These are phyloP conservation scores for Andricus quercusramuli DNA, from an alignment of 2,888 invertebrate species.

Conservation along the genomic window DNA sequence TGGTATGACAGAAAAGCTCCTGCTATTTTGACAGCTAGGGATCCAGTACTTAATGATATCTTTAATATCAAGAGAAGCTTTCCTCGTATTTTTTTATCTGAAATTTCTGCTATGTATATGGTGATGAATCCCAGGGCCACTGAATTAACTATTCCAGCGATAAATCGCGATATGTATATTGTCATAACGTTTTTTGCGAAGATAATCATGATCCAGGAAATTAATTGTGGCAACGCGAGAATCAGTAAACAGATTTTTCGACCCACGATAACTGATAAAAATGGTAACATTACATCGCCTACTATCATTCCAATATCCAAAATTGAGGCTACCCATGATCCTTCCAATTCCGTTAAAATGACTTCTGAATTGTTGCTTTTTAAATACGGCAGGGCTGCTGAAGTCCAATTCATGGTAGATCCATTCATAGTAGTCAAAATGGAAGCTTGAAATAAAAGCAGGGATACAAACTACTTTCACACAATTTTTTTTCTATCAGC, in stretches of 20 bases:
- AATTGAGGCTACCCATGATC: constrained; percentile 71
- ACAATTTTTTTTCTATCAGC: neutral
- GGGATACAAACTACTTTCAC: neutral
- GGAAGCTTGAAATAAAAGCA: neutral
- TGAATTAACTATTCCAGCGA: constrained; percentile 78
- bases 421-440: neutral
- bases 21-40: constrained; percentile 71
- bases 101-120: constrained; percentile 82
- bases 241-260: constrained; percentile 66
- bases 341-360: constrained; percentile 65
- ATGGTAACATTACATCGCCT: constrained; percentile 65
- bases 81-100: constrained; percentile 81
- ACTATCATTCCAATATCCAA: constrained; percentile 68
- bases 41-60: constrained; percentile 78
- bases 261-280: constrained; percentile 67
- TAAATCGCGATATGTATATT: constrained; percentile 76
- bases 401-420: constrained; percentile 63
- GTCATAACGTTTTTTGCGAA: constrained; percentile 60
- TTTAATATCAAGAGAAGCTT: constrained; percentile 80
- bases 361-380: constrained; percentile 62
- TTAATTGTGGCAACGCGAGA: constrained; percentile 60
- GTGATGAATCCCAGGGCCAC: constrained; percentile 79
- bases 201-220: constrained; percentile 69
- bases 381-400: constrained; percentile 69
- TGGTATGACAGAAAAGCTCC: constrained; percentile 79